These are phyloP conservation scores for Chiloscyllium plagiosum DNA, from an alignment of 2,113 vertebrate species.

Conservation along the genomic window DNA sequence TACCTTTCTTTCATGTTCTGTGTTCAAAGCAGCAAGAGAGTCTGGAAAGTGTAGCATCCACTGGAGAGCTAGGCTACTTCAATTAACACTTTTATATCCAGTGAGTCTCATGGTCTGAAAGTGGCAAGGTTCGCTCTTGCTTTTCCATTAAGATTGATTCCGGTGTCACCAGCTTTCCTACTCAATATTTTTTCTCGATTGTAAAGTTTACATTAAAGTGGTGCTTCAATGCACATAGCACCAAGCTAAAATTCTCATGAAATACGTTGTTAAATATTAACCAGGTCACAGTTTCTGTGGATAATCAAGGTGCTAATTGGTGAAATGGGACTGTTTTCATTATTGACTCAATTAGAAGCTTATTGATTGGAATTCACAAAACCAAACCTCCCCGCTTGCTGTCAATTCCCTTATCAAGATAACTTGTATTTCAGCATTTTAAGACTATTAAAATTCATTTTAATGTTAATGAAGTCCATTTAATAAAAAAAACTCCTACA, in stretches of 20 bases:
- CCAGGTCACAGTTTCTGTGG: too few species aligned
- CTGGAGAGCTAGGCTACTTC: constrained; percentile 50
- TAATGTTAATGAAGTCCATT: background rate
- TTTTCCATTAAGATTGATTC: constrained; percentile 19
- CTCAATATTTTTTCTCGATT: background rate
- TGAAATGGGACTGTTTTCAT: background rate
- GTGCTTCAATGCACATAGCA: background rate
- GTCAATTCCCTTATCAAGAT: background rate
- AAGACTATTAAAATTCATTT: background rate
- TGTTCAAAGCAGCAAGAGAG: constrained; percentile 56
- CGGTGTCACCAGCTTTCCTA: background rate
- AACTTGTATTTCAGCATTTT: background rate
- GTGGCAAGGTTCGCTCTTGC: background rate
- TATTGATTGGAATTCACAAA: background rate
- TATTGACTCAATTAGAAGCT: background rate
- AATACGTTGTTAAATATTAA: background rate
- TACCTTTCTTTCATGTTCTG: constrained; percentile 62
- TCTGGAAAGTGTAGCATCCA: constrained; percentile 63
- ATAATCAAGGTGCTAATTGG: too few species aligned
- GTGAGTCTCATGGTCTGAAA: background rate
- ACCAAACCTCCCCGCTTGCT: background rate
- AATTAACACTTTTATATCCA: constrained; percentile 45
- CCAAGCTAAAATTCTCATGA: background rate
- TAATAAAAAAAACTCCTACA: background rate
- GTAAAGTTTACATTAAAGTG: background rate